phyloP scores from a whole-genome alignment of 35 echinoderm and acorn worm genomes.

The Chiridota heheva region DNA sequence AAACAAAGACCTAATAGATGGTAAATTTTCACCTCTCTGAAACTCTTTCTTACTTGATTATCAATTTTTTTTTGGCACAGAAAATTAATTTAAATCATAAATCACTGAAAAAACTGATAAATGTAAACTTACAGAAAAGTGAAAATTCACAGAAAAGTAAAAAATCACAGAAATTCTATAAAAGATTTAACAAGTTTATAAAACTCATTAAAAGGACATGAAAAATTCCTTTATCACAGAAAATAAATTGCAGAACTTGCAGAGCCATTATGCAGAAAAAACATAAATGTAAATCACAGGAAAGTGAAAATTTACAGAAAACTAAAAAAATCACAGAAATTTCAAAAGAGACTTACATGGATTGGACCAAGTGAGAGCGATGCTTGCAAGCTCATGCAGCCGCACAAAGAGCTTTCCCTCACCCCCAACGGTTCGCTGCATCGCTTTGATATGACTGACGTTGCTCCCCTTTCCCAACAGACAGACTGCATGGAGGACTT shows the following conservation, averaged over 20 bases:
- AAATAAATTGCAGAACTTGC: neutral
- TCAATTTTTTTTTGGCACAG: too few relatives aligned
- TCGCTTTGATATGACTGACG: constrained; percentile 4
- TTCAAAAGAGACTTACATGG: constrained; percentile 43
- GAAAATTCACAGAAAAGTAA: too few relatives aligned
- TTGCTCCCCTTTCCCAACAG: constrained; percentile 29
- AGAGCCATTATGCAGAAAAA: neutral
- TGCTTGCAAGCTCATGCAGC: constrained; percentile 39
- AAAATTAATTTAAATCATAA: too few relatives aligned
- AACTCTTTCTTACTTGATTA: too few relatives aligned
- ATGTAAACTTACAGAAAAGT: too few relatives aligned
- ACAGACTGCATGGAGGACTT: constrained; percentile 56
- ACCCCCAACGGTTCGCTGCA: constrained; percentile 1
- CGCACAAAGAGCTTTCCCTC: constrained; percentile 33
- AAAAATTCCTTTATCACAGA: too few relatives aligned
- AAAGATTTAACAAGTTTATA: too few relatives aligned
- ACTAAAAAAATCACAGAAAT: neutral
- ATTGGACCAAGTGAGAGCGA: constrained; percentile 47
- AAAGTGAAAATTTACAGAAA: neutral
- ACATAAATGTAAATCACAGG: neutral
- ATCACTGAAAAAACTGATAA: too few relatives aligned
- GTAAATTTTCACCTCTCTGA: too few relatives aligned
- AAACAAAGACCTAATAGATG: too few relatives aligned
- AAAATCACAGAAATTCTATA: too few relatives aligned
- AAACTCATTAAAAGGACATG: too few relatives aligned